Evolutionary conservation across 2,113 vertebrate genomes (phyloP).

Genomic region (Prolemur simus): DNA sequence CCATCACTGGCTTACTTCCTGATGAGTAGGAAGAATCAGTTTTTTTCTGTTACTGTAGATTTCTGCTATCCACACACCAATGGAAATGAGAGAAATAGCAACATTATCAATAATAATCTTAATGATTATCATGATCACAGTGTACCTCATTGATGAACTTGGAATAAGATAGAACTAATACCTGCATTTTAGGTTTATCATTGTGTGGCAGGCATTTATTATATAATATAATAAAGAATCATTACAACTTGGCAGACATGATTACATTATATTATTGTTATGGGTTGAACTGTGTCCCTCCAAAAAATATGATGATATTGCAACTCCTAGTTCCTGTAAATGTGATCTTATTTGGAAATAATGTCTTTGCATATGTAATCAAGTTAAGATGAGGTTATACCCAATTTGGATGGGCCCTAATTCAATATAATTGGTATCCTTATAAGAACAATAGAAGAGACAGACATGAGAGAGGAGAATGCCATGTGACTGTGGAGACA

Average conservation of each 20-base stretch:
- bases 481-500: not conserved
- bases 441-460: not conserved
- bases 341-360: not conserved
- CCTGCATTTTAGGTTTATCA: not conserved
- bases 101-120: not conserved
- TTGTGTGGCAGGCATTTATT: not conserved
- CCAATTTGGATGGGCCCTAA: not conserved
- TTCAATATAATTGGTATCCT: not conserved
- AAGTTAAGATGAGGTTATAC: not conserved
- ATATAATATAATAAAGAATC: not conserved
- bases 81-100: not conserved
- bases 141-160: not conserved
- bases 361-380: not conserved
- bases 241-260: not conserved
- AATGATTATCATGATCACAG: not conserved
- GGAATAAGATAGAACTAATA: not conserved
- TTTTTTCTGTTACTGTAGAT: not conserved
- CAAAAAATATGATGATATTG: not conserved
- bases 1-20: not conserved
- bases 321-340: not conserved
- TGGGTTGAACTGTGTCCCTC: not conserved
- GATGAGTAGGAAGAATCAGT: not conserved
- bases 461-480: not conserved
- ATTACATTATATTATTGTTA: not conserved
- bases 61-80: not conserved